Evolutionary conservation across 2,888 invertebrate species (phyloP).

Genomic region (Seira musarum): DNA sequence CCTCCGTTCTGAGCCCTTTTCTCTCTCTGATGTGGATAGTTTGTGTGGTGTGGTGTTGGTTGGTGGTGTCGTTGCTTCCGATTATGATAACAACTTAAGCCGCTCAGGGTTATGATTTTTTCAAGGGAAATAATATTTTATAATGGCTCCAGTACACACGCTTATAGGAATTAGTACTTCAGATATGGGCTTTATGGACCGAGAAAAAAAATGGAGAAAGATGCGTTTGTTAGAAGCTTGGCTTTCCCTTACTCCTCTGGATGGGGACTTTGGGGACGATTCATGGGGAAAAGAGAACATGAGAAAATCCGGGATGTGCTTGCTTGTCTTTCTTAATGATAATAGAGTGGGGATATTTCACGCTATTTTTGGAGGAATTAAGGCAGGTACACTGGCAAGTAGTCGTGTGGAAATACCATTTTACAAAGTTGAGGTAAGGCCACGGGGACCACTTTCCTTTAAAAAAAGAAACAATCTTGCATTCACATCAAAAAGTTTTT

Average conservation of each 20-base stretch:
- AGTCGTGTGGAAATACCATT: background rate
- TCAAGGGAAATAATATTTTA: slow-evolving; percentile 4
- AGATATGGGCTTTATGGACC: too few relatives aligned
- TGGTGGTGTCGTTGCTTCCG: slow-evolving; percentile 18
- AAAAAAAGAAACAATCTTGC: too few relatives aligned
- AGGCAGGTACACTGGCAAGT: background rate
- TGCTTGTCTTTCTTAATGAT: slow-evolving; percentile 18
- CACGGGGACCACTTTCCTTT: background rate
- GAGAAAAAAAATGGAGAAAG: too few relatives aligned
- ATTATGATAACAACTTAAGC: slow-evolving; percentile 22
- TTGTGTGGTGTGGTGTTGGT: slow-evolving; percentile 17
- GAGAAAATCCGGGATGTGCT: slow-evolving; percentile 13
- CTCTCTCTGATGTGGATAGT: background rate
- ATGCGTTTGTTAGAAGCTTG: too few relatives aligned
- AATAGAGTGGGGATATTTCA: slow-evolving; percentile 11
- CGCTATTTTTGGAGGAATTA: background rate
- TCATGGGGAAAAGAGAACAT: background rate
- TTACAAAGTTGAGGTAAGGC: slow-evolving; percentile 3
- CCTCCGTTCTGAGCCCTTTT: too few relatives aligned
- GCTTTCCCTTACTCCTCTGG: background rate
- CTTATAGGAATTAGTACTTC: slow-evolving; percentile 14
- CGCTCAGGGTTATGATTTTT: slow-evolving; percentile 15
- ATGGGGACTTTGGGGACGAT: background rate
- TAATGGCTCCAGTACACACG: background rate
- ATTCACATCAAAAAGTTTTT: too few relatives aligned